phyloP scores from a whole-genome alignment of 1,140 invertebrate species.

The Nasonia giraulti region DNA sequence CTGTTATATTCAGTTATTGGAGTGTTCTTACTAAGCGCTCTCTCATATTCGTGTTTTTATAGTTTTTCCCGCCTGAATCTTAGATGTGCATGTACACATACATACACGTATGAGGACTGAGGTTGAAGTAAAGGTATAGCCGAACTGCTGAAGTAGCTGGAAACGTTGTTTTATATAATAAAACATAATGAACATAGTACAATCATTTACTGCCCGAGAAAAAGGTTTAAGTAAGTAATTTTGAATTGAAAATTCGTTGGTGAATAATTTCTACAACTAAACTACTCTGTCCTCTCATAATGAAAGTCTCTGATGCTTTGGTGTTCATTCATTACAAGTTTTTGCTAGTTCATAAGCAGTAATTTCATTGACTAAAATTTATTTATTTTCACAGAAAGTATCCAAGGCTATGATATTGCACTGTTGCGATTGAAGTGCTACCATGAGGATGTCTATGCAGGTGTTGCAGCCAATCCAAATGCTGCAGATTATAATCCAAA shows the following conservation, averaged over 20 bases:
- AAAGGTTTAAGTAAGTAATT: conserved; percentile 64
- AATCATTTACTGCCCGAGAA: conserved; percentile 62
- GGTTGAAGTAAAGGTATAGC: no score
- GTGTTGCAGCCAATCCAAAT: conserved; percentile 65
- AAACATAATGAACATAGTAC: conserved; percentile 64
- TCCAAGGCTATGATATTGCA: conserved; percentile 65
- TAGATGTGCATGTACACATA: background rate
- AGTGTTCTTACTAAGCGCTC: background rate
- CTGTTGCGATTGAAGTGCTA: conserved; percentile 67
- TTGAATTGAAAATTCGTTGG: background rate
- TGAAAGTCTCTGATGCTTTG: no score
- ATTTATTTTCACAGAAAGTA: conserved; percentile 54
- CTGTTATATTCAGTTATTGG: no score
- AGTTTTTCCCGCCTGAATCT: conserved; percentile 49
- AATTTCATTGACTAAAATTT: conserved; percentile 16
- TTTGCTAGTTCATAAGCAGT: background rate
- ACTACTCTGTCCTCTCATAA: no score
- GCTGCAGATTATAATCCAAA: conserved; percentile 60
- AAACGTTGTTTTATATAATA: background rate
- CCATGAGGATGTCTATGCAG: conserved; percentile 64
- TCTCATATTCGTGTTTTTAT: conserved; percentile 13
- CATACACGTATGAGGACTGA: no score
- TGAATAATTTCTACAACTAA: background rate
- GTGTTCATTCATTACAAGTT: no score
- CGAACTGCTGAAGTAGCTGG: background rate